phyloP scores from a whole-genome alignment of 2,113 vertebrate genomes.

The Butorides virescens region DNA sequence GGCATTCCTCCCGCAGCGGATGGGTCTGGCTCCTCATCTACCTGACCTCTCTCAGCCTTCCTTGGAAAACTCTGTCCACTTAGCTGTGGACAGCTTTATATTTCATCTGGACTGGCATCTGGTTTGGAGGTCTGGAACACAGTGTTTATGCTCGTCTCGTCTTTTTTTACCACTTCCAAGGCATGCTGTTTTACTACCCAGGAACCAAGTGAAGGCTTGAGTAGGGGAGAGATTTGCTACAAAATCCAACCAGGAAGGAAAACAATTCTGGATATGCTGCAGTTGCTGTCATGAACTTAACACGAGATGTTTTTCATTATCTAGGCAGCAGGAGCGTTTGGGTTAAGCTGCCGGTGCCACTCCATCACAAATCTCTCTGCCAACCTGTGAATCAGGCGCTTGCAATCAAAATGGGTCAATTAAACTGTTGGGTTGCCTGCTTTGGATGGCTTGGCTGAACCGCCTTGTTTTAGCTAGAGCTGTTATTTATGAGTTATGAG shows the following conservation, averaged over 20 bases:
- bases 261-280: neutral
- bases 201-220: neutral
- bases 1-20: fast-evolving
- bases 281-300: constrained; percentile 5
- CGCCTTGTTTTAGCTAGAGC: neutral
- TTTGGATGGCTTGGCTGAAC: neutral
- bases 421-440: neutral
- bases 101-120: constrained; percentile 12
- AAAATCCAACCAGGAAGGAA: neutral
- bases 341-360: constrained; percentile 42
- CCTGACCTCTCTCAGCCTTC: neutral
- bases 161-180: neutral
- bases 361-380: constrained; percentile 6
- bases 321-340: constrained; percentile 44
- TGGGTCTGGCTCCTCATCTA: neutral
- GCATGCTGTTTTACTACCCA: neutral
- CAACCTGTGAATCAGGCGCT: neutral
- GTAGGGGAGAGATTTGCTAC: neutral
- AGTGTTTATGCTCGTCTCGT: neutral
- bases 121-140: neutral
- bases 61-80: neutral
- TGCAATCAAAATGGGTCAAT: neutral
- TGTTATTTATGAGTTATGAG: neutral
- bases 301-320: constrained; percentile 16
- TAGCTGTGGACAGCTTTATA: neutral